Conservation (phyloP, 2,888 invertebrate species). For the Tachina grossa region DNA sequence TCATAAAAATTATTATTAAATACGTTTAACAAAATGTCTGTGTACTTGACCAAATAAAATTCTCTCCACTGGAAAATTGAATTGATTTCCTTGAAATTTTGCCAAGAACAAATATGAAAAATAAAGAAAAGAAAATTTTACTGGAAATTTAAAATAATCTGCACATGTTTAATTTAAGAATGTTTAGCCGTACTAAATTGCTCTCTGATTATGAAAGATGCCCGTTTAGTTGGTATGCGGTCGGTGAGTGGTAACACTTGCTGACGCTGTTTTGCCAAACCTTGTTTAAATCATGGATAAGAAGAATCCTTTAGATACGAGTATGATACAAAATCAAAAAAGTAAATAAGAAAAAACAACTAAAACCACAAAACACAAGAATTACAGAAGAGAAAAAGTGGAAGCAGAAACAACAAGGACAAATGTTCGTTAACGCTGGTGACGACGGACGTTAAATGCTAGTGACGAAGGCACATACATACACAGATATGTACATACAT, state of each 20-base stretch:
- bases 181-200: slow-evolving; percentile 7
- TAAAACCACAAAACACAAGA: slow-evolving; percentile 13
- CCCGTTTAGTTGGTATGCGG: slow-evolving; percentile 7
- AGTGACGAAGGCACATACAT: background rate
- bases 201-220: slow-evolving; percentile 41
- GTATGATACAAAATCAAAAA: background rate
- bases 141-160: slow-evolving; percentile 12
- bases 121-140: background rate
- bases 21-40: background rate
- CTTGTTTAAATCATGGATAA: slow-evolving; percentile 14
- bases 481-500: background rate
- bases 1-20: too few relatives aligned
- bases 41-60: background rate
- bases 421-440: slow-evolving; percentile 35
- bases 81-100: slow-evolving; percentile 15
- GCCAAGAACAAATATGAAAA: slow-evolving; percentile 6
- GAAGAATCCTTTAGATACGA: slow-evolving; percentile 6
- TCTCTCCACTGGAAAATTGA: background rate
- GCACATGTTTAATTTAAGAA: slow-evolving; percentile 16
- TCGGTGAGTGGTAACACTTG: slow-evolving; percentile 1
- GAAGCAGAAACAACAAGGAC: slow-evolving; percentile 35
- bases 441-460: slow-evolving; percentile 7
- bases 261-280: slow-evolving; percentile 31
- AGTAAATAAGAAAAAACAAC: background rate
- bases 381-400: background rate